These are phyloP conservation scores for Vipera latastei DNA, from an alignment of 2,797 vertebrate species.

Conservation along the genomic window DNA sequence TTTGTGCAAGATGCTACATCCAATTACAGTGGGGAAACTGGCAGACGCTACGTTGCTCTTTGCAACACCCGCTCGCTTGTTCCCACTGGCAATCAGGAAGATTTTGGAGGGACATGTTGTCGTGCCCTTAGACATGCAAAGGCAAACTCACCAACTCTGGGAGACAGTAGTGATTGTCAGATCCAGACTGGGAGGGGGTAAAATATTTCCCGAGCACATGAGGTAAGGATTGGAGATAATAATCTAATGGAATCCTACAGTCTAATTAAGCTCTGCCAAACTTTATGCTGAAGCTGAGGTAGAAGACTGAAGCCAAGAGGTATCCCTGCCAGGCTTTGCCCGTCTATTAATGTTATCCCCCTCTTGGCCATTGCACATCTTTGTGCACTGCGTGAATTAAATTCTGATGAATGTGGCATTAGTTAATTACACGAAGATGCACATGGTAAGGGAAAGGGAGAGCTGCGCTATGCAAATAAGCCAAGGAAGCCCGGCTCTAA, in stretches of 20 bases:
- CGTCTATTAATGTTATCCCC: constrained; percentile 19
- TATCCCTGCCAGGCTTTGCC: constrained; percentile 16
- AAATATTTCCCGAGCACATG: rapidly evolving
- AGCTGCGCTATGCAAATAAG: constrained; percentile 15
- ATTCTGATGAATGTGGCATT: constrained; percentile 60
- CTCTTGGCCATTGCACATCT: background rate
- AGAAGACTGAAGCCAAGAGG: constrained; percentile 9
- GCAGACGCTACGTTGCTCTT: background rate
- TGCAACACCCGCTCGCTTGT: background rate
- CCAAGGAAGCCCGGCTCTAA: background rate
- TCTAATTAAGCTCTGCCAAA: constrained; percentile 45
- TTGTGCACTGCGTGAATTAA: constrained; percentile 61
- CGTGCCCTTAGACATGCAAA: background rate
- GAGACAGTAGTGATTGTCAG: background rate
- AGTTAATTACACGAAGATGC: constrained; percentile 64
- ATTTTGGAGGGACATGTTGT: background rate
- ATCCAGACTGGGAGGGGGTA: background rate
- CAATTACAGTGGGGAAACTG: rapidly evolving
- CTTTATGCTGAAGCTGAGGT: background rate
- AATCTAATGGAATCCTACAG: background rate
- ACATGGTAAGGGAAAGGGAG: background rate
- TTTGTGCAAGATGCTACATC: background rate
- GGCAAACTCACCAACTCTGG: background rate
- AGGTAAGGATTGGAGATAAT: rapidly evolving
- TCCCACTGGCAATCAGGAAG: background rate